Evolutionary conservation across 2,888 invertebrate genomes (phyloP).

Genomic region (Plagodis pulveraria): DNA sequence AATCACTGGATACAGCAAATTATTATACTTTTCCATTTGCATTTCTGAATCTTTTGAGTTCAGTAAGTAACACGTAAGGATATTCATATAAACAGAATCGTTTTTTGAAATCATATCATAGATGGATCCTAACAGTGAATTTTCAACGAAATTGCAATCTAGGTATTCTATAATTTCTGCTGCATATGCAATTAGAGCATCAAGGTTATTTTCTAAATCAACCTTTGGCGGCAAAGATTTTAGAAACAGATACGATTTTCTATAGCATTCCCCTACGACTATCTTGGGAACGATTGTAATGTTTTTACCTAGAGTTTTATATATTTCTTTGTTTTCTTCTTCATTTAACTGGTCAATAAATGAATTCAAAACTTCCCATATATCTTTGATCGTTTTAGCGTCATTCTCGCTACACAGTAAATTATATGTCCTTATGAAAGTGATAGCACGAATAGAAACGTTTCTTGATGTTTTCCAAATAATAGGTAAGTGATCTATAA

Average conservation of each 20-base stretch:
- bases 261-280: conserved; percentile 11
- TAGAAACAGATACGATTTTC: conserved; percentile 11
- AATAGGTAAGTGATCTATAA: conserved; percentile 47
- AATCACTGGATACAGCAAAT: conserved; percentile 9
- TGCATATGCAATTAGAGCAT: neutral
- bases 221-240: conserved; percentile 1
- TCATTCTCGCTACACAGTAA: conserved; percentile 10
- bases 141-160: conserved; percentile 16
- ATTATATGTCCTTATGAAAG: conserved; percentile 9
- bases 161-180: conserved; percentile 14
- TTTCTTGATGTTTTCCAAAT: conserved; percentile 59
- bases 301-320: conserved; percentile 4
- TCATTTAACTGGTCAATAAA: conserved; percentile 15
- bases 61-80: conserved; percentile 12
- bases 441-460: conserved; percentile 47
- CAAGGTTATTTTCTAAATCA: neutral
- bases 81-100: neutral
- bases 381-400: neutral
- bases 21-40: conserved; percentile 15
- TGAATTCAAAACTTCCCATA: conserved; percentile 13
- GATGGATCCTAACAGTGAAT: conserved; percentile 1
- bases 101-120: neutral
- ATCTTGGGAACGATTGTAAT: neutral
- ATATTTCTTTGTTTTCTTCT: conserved; percentile 16
- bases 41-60: conserved; percentile 7